Evolutionary conservation across 2,113 vertebrate genomes (phyloP), one percentile per base, ranked within the genome.

Genomic region (Callorhinus ursinus): DNA sequence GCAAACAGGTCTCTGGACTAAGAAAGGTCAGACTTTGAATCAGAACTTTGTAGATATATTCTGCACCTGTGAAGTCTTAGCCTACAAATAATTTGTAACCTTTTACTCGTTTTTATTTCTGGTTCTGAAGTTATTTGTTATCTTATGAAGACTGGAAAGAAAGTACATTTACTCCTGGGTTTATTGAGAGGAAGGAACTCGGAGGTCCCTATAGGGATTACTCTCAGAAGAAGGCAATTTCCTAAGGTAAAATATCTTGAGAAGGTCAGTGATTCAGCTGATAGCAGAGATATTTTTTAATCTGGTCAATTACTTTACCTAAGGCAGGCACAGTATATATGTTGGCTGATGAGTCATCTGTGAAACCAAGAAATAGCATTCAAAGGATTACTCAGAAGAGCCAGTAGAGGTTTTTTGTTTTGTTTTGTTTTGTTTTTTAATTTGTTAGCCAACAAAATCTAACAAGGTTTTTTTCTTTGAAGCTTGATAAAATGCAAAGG

Each of bases 81-180:
- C 24, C 61, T 76, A 31, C 67, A 53, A 92, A 55, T 80, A 74
- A 79, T 46, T 63, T 81, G 42, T 81, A 18, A 76, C 28, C 26
- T 94, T 90, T 85, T 57, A 88, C n/a, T 63, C n/a, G 19, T 80
- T 97, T 95, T 96, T 11, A 42, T 92, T 93, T 95, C 55, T 87
- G 63, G n/a, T 39, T 93, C 80, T 83, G 33, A 88, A 86, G 95
- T 74, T 61, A 82, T 93, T 93, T 74, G 71, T 83, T n/a, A 24
- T 69, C 24, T 31, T 82, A n/a, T 63, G 93, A 83, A 87, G 53
- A 67, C 59, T 95, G 31, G 19, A 28, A 88, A 63, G 51, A 90
- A 39, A 85, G 21, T 80, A 95, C 36, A 63, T 7, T 92, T 46
- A 81, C 33, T 49, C 15, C 1, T 61, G 55, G 55, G 36, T 72